Evolutionary conservation across 2,888 invertebrate genomes (phyloP), one percentile per base, ranked within the genome.

Genomic region (Microchrysa polita): DNA sequence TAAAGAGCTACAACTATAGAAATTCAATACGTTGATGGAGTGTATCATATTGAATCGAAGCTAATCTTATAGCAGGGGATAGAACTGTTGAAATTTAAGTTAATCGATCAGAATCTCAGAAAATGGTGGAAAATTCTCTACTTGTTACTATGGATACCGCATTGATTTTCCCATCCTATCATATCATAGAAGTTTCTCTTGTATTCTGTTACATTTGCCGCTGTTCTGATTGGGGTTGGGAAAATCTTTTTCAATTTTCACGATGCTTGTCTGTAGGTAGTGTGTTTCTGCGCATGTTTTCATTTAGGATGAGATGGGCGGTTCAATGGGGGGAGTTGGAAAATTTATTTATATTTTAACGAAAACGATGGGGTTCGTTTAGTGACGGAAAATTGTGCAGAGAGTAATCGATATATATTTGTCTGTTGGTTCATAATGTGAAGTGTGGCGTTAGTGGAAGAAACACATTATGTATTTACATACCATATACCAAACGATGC

Each of bases 111-210:
- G 1, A 67, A 57, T 55, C 69, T 12, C 52, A 65, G 18, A 65
- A 48, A 48, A 48, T 57, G 55, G 69, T 40, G 69, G 69, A 53
- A 65, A 65, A 12, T 48, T 53, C 12, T 69, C 12, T 69, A 20
- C 69, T 63, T 22, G 73, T 73, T 73, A 55, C 65, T 42, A 73
- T 73, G 42, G 73, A 42, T 65, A 63, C 61, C 73, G n/a, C n/a
- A 73, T 65, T 55, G 73, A 73, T 73, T 73, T 73, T 55, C 65
- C 65, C 73, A 73, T 55, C 73, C 73, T 44, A 63, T 34, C 55
- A 63, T 55, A n/a, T n/a, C n/a, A n/a, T n/a, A n/a, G n/a, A n/a
- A n/a, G n/a, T n/a, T n/a, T 67, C 14, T 69, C 55, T 34, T 34
- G 27, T 7, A 7, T 7, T 34, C 40, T 55, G 55, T 57, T 55